phyloP scores from a whole-genome alignment of 1,140 invertebrate genomes.

The Drosophila chauvacae region DNA sequence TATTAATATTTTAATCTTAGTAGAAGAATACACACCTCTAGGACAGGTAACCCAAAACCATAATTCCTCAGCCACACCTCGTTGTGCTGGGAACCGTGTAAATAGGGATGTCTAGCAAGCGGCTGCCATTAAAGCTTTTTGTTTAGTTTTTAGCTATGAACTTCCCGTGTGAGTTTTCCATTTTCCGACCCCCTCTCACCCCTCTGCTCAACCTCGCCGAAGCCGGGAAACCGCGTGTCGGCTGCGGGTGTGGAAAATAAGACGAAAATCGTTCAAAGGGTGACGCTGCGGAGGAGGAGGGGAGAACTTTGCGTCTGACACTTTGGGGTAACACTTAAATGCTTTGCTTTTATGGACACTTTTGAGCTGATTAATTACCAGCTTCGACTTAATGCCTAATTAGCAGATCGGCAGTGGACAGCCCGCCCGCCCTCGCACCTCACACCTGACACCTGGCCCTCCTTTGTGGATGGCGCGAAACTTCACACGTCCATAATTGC shows the following conservation, averaged over 20 bases:
- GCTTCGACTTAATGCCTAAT: slow-evolving; percentile 54
- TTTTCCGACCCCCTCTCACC: neutral
- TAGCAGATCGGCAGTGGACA: slow-evolving; percentile 39
- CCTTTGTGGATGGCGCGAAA: slow-evolving; percentile 46
- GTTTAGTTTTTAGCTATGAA: slow-evolving; percentile 54
- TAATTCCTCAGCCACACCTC: slow-evolving; percentile 14
- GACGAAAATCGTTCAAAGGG: slow-evolving; percentile 4
- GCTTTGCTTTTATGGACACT: slow-evolving; percentile 64
- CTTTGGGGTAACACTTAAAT: slow-evolving; percentile 33
- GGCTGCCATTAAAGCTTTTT: slow-evolving; percentile 51
- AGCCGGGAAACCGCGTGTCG: slow-evolving; percentile 64
- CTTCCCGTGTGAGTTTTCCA: slow-evolving; percentile 35
- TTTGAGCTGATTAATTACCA: slow-evolving; percentile 67
- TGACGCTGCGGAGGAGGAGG: neutral
- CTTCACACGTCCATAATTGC: slow-evolving; percentile 60
- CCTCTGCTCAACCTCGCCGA: slow-evolving; percentile 3
- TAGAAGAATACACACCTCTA: too few relatives aligned
- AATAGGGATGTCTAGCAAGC: slow-evolving; percentile 52
- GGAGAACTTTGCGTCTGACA: slow-evolving; percentile 34
- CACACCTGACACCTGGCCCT: slow-evolving; percentile 14
- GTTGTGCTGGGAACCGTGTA: slow-evolving; percentile 1
- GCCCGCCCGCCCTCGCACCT: neutral
- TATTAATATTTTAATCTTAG: neutral
- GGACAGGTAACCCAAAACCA: too few relatives aligned
- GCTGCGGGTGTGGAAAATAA: slow-evolving; percentile 27